A percentile compares a stretch with the other conserved stretches of the same genome.
phyloP scores from a whole-genome alignment of 2,797 vertebrate species.

The Crenuchus spilurus region DNA sequence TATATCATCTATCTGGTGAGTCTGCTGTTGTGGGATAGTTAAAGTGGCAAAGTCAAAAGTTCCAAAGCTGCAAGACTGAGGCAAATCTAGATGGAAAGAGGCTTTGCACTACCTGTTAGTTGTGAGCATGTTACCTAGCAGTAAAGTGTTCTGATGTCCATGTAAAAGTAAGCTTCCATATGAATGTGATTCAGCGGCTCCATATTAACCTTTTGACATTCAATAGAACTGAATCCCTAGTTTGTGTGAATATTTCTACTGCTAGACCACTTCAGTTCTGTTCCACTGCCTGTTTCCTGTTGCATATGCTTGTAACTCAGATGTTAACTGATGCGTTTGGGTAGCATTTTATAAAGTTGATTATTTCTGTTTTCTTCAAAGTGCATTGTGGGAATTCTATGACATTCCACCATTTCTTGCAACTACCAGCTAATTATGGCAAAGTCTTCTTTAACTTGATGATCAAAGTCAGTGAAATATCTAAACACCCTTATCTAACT shows the following conservation, averaged over 20 bases:
- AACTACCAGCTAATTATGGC: constrained; percentile 18
- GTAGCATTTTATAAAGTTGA: constrained; percentile 6
- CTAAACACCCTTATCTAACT: not conserved
- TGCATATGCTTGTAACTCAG: not conserved
- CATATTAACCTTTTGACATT: not conserved
- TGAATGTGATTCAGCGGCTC: not conserved
- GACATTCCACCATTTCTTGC: constrained; percentile 2
- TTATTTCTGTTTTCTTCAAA: not conserved
- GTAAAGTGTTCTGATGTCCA: not conserved
- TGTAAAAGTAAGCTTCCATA: not conserved
- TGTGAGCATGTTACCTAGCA: constrained; percentile 7
- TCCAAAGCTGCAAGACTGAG: not conserved
- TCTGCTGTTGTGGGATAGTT: not conserved
- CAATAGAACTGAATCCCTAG: not conserved
- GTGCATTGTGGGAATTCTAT: not conserved
- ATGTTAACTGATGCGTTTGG: not conserved
- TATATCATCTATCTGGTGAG: not conserved
- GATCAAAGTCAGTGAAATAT: constrained; percentile 12
- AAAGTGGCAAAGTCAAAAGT: not conserved
- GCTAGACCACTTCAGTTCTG: not conserved
- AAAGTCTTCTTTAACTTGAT: not conserved
- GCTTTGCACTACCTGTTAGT: not conserved
- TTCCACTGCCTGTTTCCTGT: not conserved
- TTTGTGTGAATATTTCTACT: not conserved
- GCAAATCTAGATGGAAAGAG: not conserved